Evolutionary conservation across 2,113 vertebrate genomes (phyloP).

Genomic region (Ictidomys tridecemlineatus): DNA sequence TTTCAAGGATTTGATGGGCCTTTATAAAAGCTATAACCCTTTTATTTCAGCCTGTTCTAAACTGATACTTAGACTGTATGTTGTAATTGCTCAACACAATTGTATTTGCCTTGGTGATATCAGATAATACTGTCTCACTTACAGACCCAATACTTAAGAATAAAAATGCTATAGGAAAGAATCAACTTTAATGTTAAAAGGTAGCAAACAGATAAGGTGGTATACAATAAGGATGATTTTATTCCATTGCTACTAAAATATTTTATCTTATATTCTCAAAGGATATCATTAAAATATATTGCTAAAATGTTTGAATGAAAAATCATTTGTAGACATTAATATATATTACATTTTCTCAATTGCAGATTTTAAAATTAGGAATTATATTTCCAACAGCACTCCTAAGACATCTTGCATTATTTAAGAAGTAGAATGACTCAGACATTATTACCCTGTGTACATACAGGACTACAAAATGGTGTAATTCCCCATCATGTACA

Average conservation of each 20-base stretch:
- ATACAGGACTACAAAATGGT: no score
- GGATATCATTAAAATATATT: background rate
- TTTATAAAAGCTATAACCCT: background rate
- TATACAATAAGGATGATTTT: background rate
- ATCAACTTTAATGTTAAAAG: background rate
- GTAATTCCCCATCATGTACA: no score
- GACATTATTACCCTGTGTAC: no score
- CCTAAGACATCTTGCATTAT: background rate
- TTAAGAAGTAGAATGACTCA: background rate
- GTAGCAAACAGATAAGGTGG: background rate
- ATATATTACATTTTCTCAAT: background rate
- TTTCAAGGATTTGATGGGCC: background rate
- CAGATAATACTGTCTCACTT: background rate
- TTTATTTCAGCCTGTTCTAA: constrained; percentile 9
- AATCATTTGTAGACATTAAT: background rate
- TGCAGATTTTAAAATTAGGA: background rate
- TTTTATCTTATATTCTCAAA: background rate
- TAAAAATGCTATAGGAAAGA: constrained; percentile 2
- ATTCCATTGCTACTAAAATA: background rate
- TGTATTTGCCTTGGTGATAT: background rate
- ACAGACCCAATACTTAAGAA: background rate
- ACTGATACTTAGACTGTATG: background rate
- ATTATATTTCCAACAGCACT: background rate
- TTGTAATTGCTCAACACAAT: background rate
- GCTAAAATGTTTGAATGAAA: background rate